A percentile compares a stretch with the other conserved stretches of the same genome.
These are phyloP conservation scores for Mus pahari DNA, from an alignment of 2,113 vertebrate genomes.

Conservation along the genomic window DNA sequence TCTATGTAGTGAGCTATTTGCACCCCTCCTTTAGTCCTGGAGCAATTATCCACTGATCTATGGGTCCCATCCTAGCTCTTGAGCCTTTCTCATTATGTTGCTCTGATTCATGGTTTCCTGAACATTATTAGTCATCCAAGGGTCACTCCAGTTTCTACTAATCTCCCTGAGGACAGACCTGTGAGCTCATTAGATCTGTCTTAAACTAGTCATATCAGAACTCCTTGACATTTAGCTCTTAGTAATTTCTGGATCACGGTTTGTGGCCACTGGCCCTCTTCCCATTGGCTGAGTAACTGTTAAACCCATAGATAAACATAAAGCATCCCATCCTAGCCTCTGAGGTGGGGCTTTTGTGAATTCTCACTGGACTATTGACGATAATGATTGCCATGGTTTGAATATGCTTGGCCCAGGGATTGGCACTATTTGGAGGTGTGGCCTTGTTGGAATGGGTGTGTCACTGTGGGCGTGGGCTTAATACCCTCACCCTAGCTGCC, in stretches of 20 bases:
- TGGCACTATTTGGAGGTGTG: no score
- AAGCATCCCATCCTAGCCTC: neutral
- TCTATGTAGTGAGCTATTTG: neutral
- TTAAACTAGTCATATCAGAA: neutral
- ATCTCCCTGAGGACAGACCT: neutral
- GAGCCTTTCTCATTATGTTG: neutral
- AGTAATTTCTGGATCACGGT: neutral
- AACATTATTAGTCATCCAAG: neutral
- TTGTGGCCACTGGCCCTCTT: neutral
- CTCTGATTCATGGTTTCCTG: neutral
- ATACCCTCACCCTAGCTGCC: no score
- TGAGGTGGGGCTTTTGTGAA: neutral
- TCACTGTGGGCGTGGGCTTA: no score
- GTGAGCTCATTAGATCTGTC: neutral
- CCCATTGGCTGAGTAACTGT: neutral
- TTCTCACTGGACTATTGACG: neutral
- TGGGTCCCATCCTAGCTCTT: neutral
- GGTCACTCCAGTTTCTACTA: neutral
- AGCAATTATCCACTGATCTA: neutral
- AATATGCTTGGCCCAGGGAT: no score
- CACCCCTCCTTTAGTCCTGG: neutral
- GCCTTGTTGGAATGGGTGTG: no score
- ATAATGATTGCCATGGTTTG: neutral
- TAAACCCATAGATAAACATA: neutral
- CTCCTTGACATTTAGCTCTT: neutral